A percentile compares a stretch with the other conserved stretches of the same genome.
These are phyloP conservation scores for Aphidius ervi DNA, from an alignment of 1,140 invertebrate species.

Conservation along the genomic window DNA sequence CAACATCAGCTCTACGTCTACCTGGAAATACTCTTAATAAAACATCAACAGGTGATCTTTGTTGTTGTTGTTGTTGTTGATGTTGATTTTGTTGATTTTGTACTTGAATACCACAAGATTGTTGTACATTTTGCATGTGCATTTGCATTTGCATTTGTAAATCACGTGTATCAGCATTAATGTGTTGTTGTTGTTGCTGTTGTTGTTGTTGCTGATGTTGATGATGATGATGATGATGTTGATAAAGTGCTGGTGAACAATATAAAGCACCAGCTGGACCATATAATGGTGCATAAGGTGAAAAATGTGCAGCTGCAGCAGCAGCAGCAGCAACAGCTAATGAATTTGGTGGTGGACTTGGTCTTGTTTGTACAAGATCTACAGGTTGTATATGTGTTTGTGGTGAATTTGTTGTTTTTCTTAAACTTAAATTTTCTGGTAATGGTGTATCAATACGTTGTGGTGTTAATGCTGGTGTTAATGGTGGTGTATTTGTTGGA, in stretches of 20 bases:
- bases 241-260: conserved; percentile 50
- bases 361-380: conserved; percentile 45
- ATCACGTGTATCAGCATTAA: conserved; percentile 43
- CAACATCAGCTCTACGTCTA: conserved; percentile 76
- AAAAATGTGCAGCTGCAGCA: conserved; percentile 44
- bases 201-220: conserved; percentile 47
- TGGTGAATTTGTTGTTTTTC: conserved; percentile 44
- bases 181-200: conserved; percentile 43
- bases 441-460: conserved; percentile 55
- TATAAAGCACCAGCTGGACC: conserved; percentile 47
- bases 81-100: conserved; percentile 27
- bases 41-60: conserved; percentile 70
- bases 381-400: conserved; percentile 43
- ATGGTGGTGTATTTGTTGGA: conserved; percentile 43
- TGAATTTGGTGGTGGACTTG: conserved; percentile 41
- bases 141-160: conserved; percentile 51
- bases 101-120: conserved; percentile 41
- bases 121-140: conserved; percentile 46
- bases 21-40: conserved; percentile 79
- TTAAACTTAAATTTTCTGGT: conserved; percentile 61
- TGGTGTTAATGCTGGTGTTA: conserved; percentile 46
- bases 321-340: conserved; percentile 44
- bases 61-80: conserved; percentile 47
- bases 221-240: conserved; percentile 45
- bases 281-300: conserved; percentile 46